Evolutionary conservation across 2,113 vertebrate species (phyloP), one percentile per base, ranked within the genome.

Genomic region (Hyperopisus bebe): DNA sequence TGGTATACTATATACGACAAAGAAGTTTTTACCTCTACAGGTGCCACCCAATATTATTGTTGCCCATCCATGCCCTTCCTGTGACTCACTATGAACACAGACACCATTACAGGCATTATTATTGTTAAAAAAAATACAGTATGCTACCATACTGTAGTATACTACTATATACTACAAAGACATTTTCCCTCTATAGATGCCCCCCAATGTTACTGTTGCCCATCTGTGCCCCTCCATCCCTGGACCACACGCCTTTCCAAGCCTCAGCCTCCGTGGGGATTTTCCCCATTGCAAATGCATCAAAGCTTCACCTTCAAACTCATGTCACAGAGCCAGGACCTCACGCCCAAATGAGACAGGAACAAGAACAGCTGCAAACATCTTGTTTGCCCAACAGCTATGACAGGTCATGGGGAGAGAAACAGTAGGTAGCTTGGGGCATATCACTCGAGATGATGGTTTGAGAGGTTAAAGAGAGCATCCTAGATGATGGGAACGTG

Each of bases 381-480:
- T 77, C 48, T 58, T 42, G 21, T 83, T 83, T 89, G 46, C 89
- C 35, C 46, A 46, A 51, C 58, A 44, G 62, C 85, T 62, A 17
- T 86, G 42, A 35, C 55, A 48, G 58, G 44, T 21, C 46, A 27
- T 48, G 84, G 35, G 13, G 89, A 42, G 21, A 89, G 74, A 53
- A 19, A 84, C 80, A 83, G 91, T 74, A 42, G 83, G 27, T 35
- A 39, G 90, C 91, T 89, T 77, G 85, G 51, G 83, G 88, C 48
- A 90, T 90, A 90, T 92, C 92, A 84, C 92, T 89, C 89, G 89
- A 91, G 91, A 92, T 89, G 21, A 92, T 48, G 35, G 93, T 47
- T 90, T 87, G 91, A 93, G 91, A 93, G 91, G 89, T 94, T 94
- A 93, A 93, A 88, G 90, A 93, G 92, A 92, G 92, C 74, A 91